Evolutionary conservation across 2,113 vertebrate genomes (phyloP), one percentile per base, ranked within the genome.

Genomic region (Eolophus roseicapilla): DNA sequence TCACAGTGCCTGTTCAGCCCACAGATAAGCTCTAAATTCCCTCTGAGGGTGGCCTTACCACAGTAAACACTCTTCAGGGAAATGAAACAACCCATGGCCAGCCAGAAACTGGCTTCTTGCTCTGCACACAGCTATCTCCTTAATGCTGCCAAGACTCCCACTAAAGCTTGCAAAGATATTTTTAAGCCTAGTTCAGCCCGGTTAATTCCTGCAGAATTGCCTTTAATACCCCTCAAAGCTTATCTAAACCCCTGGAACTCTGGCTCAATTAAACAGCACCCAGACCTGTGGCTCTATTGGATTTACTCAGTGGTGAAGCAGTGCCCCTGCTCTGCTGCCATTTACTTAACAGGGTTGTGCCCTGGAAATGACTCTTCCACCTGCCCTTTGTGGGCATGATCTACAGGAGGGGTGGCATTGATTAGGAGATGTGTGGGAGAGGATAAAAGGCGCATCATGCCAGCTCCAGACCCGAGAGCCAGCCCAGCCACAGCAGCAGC

Each of bases 151-250:
- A 87, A 84, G 86, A 75, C 82, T 97, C 76, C 82, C 55, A 70
- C 76, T 82, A 96, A 95, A 96, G 90, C 95, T 83, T 81, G 35
- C 46, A 57, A 93, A 97, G 94, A 92, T 92, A 95, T 94, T 92
- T 96, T 96, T 94, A 97, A 97, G 95, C 89, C 88, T 93, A 91
- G 91, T 96, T 96, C 92, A 96, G 92, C 86, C 79, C 1, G 0
- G 86, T 90, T 97, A 96, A 97, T 97, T 97, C 96, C 86, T 93
- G 90, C 52, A 92, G 95, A 95, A 96, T 92, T 97, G 95, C 84
- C 93, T 97, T 89, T 97, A 96, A 96, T 96, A 83, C 88, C 39
- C 60, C 84, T 74, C 67, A 91, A 95, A 97, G 84, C 95, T 92
- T 90, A 96, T 85, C 69, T 95, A 95, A 96, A 90, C 84, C 84